Evolutionary conservation across 37 sponge, comb jelly and placozoan genomes (phyloP), one percentile per base, ranked within the genome.

Genomic region (Haliclona indistincta): DNA sequence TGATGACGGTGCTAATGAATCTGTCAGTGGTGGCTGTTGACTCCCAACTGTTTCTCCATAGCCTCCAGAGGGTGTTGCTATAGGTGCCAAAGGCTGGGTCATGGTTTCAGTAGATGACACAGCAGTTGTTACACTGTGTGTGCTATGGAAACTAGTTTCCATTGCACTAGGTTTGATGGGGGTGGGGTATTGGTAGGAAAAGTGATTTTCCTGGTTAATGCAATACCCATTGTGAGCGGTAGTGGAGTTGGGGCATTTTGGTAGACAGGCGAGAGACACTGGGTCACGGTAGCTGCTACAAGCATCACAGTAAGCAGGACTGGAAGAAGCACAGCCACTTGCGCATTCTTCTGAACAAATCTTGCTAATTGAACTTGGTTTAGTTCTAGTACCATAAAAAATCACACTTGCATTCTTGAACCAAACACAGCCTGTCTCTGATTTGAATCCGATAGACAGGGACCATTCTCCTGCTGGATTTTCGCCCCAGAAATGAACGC

Each of bases 401-500:
- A 45, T 44, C 11, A 83, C 17, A 5, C 42, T 13, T 23, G 66
- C 42, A 51, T 67, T 42, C n/a, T 25, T 54, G 8, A 83, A 56
- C 7, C 42, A 25, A n/a, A 66, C 74, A 49, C 75, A 56, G 15
- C 44, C 78, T 28, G 64, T 43, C 1, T 39, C 36, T 29, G 43
- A 38, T 36, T 40, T 15, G 55, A 28, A 73, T 43, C 25, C 10
- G 2, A 84, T 63, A 17, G 72, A 64, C 28, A 90, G 39, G 0
- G 63, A 34, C 91, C 91, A 90, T 43, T 23, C 54, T 6, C 91
- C 91, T 17, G 19, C 52, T 0, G 91, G 82, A 41, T 75, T 42
- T 54, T 90, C 91, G 38, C 91, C 91, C 91, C 91, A 90, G 53
- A 30, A 67, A 28, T 70, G 80, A 13, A 85, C 79, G 28, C 82